Conservation (phyloP, 2,797 vertebrate genomes). For the Spea hammondii region DNA sequence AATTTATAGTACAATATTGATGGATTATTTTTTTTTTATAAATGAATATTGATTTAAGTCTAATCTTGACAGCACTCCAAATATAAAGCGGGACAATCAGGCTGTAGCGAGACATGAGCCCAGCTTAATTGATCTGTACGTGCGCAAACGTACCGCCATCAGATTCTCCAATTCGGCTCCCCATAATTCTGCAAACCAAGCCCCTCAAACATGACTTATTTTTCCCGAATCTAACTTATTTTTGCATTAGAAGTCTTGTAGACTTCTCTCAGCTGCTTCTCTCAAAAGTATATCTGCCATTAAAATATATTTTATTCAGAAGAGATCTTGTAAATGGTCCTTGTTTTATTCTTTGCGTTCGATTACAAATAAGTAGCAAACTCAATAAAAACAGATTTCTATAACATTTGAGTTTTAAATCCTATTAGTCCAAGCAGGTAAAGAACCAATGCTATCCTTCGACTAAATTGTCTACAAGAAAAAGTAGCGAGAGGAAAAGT, state of each 20-base stretch:
- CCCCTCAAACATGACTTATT: slow-evolving; percentile 8
- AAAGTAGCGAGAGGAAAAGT: no score
- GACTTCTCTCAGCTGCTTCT: slow-evolving; percentile 21
- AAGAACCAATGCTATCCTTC: background rate
- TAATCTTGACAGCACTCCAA: no score
- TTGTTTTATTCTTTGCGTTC: slow-evolving; percentile 6
- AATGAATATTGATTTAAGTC: no score
- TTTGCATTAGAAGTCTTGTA: slow-evolving; percentile 24
- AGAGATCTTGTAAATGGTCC: slow-evolving; percentile 2
- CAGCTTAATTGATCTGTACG: no score
- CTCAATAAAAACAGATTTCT: slow-evolving; percentile 13
- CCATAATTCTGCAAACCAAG: slow-evolving; percentile 19
- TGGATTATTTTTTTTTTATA: no score
- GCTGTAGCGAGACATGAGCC: no score
- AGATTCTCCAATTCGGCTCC: no score
- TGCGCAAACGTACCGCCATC: no score
- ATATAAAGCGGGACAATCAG: no score
- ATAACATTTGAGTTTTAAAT: slow-evolving; percentile 14
- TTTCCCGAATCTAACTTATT: slow-evolving; percentile 27
- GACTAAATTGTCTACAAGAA: background rate
- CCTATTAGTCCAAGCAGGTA: background rate
- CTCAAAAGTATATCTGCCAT: slow-evolving; percentile 26
- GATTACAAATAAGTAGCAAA: background rate
- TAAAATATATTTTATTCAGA: slow-evolving; percentile 37
- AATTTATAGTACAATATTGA: no score